Conservation (phyloP, 2,113 vertebrate species). For the Heptranchias perlo region DNA sequence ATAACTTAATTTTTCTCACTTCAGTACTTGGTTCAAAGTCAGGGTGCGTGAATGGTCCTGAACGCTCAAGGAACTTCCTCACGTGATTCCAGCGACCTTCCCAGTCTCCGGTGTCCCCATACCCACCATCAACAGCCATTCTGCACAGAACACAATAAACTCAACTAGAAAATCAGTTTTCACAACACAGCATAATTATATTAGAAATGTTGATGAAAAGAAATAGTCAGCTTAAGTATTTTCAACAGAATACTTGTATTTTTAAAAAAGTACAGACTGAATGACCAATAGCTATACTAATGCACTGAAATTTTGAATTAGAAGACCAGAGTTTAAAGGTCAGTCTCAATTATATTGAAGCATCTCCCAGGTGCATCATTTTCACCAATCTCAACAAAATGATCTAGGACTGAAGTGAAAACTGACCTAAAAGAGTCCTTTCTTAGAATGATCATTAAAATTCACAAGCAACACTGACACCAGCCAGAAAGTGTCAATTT, state of each 20-base stretch:
- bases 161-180: constrained; percentile 60
- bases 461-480: background rate
- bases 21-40: constrained; percentile 94
- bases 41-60: constrained; percentile 95
- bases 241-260: constrained; percentile 39
- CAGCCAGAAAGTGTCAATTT: background rate
- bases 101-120: constrained; percentile 80
- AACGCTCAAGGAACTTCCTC: constrained; percentile 92
- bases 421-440: background rate
- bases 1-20: constrained; percentile 68
- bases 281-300: background rate
- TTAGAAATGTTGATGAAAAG: background rate
- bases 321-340: background rate
- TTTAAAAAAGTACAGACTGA: background rate
- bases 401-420: background rate
- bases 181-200: constrained; percentile 19
- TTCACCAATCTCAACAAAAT: background rate
- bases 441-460: background rate
- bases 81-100: constrained; percentile 96
- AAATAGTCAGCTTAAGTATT: background rate
- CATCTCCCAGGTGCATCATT: background rate
- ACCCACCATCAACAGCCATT: constrained; percentile 95
- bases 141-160: constrained; percentile 74
- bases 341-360: background rate
- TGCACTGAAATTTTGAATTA: background rate